Conservation (phyloP, 2,797 vertebrate species). For the Macropus fuliginosus region DNA sequence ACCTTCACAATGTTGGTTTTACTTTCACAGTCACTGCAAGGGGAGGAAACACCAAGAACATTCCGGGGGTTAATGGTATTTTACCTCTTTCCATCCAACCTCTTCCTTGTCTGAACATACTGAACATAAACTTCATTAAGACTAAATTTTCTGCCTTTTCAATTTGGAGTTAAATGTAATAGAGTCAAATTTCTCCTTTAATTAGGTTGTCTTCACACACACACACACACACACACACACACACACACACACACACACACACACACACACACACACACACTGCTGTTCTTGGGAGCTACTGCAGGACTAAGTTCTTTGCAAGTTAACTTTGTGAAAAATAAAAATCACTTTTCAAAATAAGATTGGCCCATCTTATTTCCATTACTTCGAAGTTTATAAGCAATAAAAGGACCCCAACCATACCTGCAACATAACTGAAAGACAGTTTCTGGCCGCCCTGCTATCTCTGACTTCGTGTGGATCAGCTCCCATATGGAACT, state of each 20-base stretch:
- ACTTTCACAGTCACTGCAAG: conserved; percentile 91
- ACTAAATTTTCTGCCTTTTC: background rate
- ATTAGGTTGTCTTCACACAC: background rate
- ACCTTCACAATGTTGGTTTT: conserved; percentile 95
- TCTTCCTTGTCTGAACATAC: background rate
- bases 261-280: background rate
- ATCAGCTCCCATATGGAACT: conserved; percentile 97
- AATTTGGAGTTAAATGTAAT: background rate
- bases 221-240: background rate
- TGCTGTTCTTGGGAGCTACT: background rate
- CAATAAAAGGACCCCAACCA: background rate
- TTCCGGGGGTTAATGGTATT: accelerated
- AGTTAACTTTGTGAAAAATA: background rate
- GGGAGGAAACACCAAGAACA: background rate
- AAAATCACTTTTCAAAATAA: background rate
- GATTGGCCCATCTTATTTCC: accelerated
- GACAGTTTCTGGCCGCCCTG: conserved; percentile 95
- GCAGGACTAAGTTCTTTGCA: background rate
- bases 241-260: background rate
- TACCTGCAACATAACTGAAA: conserved; percentile 99
- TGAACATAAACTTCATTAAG: background rate
- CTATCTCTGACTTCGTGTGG: conserved; percentile 95
- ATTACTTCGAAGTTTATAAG: background rate
- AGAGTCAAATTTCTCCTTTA: background rate
- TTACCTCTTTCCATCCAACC: accelerated